Percentiles rank a stretch among this genome's conserved stretches.
These are phyloP conservation scores for Dromaius novaehollandiae DNA, from an alignment of 2,113 vertebrate genomes.

Conservation along the genomic window DNA sequence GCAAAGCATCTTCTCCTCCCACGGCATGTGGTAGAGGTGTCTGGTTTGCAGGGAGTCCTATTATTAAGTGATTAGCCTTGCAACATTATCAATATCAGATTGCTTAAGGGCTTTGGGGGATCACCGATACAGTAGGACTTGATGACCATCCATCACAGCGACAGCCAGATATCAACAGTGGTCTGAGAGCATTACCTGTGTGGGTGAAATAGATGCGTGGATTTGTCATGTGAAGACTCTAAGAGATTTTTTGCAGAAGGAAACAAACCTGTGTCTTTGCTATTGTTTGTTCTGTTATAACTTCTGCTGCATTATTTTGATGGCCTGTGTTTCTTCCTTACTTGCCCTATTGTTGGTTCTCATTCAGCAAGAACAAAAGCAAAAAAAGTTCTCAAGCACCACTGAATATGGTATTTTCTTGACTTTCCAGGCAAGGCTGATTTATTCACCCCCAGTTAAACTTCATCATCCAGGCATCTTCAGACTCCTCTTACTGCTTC, in stretches of 20 bases:
- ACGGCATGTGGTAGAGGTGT: conserved; percentile 56
- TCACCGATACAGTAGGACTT: conserved; percentile 25
- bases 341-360: neutral
- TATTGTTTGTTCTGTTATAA: neutral
- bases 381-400: neutral
- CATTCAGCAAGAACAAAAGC: neutral
- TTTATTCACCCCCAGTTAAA: conserved; percentile 14
- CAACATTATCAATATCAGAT: conserved; percentile 69
- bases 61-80: conserved; percentile 74
- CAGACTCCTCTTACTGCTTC: conserved; percentile 18
- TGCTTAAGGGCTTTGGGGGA: conserved; percentile 62
- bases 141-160: neutral
- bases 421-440: conserved; percentile 26
- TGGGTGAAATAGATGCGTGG: neutral
- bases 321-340: neutral
- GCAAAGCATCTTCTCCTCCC: conserved; percentile 76
- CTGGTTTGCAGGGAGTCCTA: conserved; percentile 67
- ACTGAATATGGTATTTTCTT: neutral
- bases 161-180: neutral
- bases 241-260: neutral
- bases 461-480: neutral
- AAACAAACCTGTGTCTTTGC: neutral
- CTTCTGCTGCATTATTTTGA: conserved; percentile 12
- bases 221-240: neutral
- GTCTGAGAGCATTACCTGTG: neutral